Evolutionary conservation across 1,140 invertebrate species (phyloP).

Genomic region (Riptortus pedestris): DNA sequence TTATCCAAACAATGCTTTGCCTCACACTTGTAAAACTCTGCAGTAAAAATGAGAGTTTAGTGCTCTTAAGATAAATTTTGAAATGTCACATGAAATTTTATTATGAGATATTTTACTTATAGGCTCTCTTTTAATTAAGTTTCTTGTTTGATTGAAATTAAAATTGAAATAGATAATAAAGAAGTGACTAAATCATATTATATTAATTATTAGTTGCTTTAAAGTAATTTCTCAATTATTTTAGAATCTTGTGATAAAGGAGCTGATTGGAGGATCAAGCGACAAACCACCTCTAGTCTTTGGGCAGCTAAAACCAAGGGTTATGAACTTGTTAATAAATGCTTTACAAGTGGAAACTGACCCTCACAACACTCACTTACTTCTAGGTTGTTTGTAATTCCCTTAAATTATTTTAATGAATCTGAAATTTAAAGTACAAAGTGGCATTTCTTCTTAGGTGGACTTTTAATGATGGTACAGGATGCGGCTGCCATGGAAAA

Average conservation of each 20-base stretch:
- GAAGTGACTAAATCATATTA: too few species aligned
- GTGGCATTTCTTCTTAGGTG: slow-evolving; percentile 38
- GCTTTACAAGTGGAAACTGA: slow-evolving; percentile 78
- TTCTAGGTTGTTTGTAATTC: slow-evolving; percentile 50
- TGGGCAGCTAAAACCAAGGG: slow-evolving; percentile 63
- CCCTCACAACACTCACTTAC: slow-evolving; percentile 79
- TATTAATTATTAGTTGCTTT: too few species aligned
- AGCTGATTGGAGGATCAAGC: slow-evolving; percentile 41
- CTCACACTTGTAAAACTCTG: too few species aligned
- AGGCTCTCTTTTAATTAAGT: too few species aligned
- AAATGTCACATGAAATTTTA: too few species aligned
- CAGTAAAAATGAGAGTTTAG: too few species aligned
- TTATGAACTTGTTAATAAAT: slow-evolving; percentile 77
- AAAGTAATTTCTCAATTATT: too few species aligned
- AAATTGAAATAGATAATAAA: too few species aligned
- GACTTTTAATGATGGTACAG: slow-evolving; percentile 66
- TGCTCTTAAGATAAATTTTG: too few species aligned
- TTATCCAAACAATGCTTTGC: too few species aligned
- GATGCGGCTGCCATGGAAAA: slow-evolving; percentile 70
- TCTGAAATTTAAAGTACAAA: slow-evolving; percentile 10
- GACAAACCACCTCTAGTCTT: slow-evolving; percentile 49
- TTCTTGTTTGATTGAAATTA: too few species aligned
- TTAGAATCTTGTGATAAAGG: slow-evolving; percentile 62
- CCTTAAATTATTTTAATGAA: slow-evolving; percentile 23
- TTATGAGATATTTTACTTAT: too few species aligned